Evolutionary conservation across 2,113 vertebrate species (phyloP), one percentile per base, ranked within the genome.

Genomic region (Odobenus rosmarus): DNA sequence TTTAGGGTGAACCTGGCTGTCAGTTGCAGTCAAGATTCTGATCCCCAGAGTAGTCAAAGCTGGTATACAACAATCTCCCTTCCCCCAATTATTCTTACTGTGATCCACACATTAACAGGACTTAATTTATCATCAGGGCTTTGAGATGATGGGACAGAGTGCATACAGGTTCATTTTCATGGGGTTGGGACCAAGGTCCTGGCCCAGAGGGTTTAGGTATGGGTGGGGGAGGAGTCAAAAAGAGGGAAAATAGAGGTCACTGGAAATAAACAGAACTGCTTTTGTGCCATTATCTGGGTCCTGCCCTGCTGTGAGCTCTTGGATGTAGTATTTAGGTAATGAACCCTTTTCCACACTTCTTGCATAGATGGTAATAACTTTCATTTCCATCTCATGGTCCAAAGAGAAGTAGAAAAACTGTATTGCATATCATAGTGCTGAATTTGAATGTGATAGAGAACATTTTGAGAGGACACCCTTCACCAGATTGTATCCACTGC

Each of bases 321-420:
- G 18, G n/a, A 79, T 76, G 5, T 67, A 79, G 53, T 83, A 42
- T 82, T 81, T 83, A 96, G 28, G 55, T 39, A 67, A 53, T 92
- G 26, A 61, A 61, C 46, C 79, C 24, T 90, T 83, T 21, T 39
- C 4, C 51, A 7, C 7, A 62, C 28, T 39, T 90, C 62, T 88
- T 61, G 9, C 49, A 80, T 69, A 74, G 39, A 14, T 2, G 39
- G 0, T 88, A 51, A 28, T 92, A 46, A 86, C 77, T 82, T 98
- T 96, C 42, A 91, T 95, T 93, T 97, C 49, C 59, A 88, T 55
- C 21, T 92, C 46, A 77, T 36, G 74, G 85, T 88, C 82, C 42
- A 96, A 96, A 96, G 53, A 83, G 77, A 42, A 96, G n/a, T 4
- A 77, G 85, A 91, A 93, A 90, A 90, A 97, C 72, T 67, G 42